Base-by-base conservation (phyloP, 1,140 invertebrate species). In the Paraescarpia echinospica region DNA sequence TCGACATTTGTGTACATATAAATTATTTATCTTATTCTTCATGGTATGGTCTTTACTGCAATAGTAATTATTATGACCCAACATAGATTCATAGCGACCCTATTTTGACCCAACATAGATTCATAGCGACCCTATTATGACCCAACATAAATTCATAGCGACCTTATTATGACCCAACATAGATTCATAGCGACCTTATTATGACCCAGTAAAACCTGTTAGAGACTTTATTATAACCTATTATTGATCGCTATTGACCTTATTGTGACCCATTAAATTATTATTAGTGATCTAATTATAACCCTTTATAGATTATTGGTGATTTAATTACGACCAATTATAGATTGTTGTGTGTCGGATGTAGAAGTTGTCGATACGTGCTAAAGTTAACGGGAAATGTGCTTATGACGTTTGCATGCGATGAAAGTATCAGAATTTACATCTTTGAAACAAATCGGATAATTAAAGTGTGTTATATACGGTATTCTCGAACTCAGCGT, bases 291-390 rank as follows among this genome's bases (percentile, higher is more conserved):
- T 77, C 59, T 77, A 77, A 77, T 77, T 77, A 77, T 77, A 31
- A 77, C 59, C 22, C 59, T 2, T 31, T 77, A 77, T 77, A 77
- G 59, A 77, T 77, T 18, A 18, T 1, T 77, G 27, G 59, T 77
- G 59, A 77, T 77, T 77, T 77, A 77, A 77, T 77, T 77, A 77
- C 27, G 59, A 77, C 59, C 59, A 77, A 77, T 77, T 77, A 77
- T 2, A 77, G 59, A 14, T 12, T 27, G 59, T 77, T 31, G 4
- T 77, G 59, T 77, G 59, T 2, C 14, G 14, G 1, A 2, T 77
- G 14, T 77, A 31, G 59, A 77, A 77, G 27, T 77, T 77, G 59
- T 77, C 59, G 22, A 77, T 77, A 77, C 59, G 59, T 77, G 27
- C 59, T 27, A 77, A 77, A 6, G 27, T 77, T 27, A 77, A 77